Base-by-base conservation (phyloP, 1,140 invertebrate genomes). In the Pygmarrhopalites habei region DNA sequence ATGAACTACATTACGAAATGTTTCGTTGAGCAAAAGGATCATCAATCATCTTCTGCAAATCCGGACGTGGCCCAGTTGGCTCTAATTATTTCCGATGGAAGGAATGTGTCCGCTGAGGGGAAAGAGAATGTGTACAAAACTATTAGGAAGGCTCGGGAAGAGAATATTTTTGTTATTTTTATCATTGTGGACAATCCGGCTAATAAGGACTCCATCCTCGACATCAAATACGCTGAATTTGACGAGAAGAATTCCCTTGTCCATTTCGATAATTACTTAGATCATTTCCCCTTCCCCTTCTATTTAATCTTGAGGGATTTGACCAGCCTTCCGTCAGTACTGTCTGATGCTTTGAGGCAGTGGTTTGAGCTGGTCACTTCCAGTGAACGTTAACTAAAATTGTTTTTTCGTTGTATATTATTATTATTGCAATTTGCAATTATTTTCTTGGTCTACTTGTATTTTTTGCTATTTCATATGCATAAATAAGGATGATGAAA, bases 241-340 rank as follows among this genome's bases (percentile, higher is more conserved):
- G 76, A 74, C 47, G 62, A 69, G n/a, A 81, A 82, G 73, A 78
- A 81, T 66, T 78, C 82, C 64, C 78, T 87, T 78, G 78, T 78
- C 47, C 82, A 88, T 64, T 76, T 83, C 72, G 82, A 83, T 15
- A 14, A 26, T 52, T 98, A 98, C 75, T 85, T 99, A 81, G 93
- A 97, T 70, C 83, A 81, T 64, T 99, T 99, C 76, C 96, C 96
- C 5, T 99, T 99, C 74, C 94, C 95, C n/a, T 98, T 95, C 79
- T 99, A 98, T 75, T 82, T 98, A 25, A 89, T 99, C 69, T 80
- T 99, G 5, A 78, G 90, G 58, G 89, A 98, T 73, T 86, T 98
- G 64, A 84, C 86, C 62, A 83, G 85, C 30, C 77, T 99, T 58
- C 95, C 96, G 0, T 78, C 81, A 51, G 89, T 96, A 4, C 77